Conservation (phyloP, 2,797 vertebrate genomes). For the Okamejei kenojei region DNA sequence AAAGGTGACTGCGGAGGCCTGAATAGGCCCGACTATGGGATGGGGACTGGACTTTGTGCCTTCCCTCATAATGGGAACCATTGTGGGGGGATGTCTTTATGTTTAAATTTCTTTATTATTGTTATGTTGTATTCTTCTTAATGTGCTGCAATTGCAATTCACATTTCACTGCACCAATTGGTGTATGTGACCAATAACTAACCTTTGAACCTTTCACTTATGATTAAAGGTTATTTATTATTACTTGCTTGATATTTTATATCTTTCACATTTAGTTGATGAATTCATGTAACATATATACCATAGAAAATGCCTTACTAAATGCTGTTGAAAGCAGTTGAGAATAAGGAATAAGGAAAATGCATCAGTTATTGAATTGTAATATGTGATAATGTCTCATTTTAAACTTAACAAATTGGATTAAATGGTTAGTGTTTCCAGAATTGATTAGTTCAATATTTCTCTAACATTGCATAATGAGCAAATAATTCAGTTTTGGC, state of each 20-base stretch:
- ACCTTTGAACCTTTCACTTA: neutral
- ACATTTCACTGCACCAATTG: too few species aligned
- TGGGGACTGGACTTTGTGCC: too few species aligned
- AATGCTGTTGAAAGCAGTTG: neutral
- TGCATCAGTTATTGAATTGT: neutral
- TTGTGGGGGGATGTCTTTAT: too few species aligned
- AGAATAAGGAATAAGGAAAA: neutral
- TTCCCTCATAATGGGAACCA: too few species aligned
- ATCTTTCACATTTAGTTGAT: neutral
- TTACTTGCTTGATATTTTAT: neutral
- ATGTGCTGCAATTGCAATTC: too few species aligned
- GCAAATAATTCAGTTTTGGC: too few species aligned
- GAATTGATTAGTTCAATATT: neutral
- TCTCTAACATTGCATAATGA: neutral
- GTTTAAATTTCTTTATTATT: too few species aligned
- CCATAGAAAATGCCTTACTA: neutral
- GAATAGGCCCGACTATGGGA: too few species aligned
- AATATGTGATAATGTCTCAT: neutral
- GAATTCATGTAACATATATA: neutral
- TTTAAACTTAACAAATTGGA: neutral
- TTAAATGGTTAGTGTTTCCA: neutral
- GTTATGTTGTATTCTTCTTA: too few species aligned
- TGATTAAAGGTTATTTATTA: neutral
- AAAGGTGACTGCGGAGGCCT: too few species aligned
- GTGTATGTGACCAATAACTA: too few species aligned